phyloP scores from a whole-genome alignment of 92 coral and sea anemone species.

The Zoanthus sansibaricus region DNA sequence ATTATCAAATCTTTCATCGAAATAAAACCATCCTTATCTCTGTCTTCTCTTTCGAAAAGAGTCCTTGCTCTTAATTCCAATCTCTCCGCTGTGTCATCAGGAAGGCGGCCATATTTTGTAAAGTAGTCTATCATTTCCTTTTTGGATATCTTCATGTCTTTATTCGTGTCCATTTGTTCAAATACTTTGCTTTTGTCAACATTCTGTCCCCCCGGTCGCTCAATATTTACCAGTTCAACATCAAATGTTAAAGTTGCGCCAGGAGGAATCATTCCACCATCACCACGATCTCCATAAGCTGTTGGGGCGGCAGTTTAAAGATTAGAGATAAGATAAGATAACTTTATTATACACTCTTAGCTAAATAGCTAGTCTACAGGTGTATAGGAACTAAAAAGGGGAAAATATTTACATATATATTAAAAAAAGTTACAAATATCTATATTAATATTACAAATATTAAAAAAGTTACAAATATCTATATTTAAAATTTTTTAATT shows the following conservation, averaged over 20 bases:
- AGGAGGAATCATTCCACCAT: constrained; percentile 41
- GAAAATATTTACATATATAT: too few relatives aligned
- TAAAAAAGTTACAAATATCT: too few relatives aligned
- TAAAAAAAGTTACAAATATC: too few relatives aligned
- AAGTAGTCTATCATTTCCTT: constrained; percentile 31
- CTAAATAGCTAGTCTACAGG: too few relatives aligned
- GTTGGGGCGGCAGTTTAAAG: neutral
- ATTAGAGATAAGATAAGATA: neutral
- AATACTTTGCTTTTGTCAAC: neutral
- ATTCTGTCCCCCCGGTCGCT: constrained; percentile 20
- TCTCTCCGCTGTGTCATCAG: constrained; percentile 10
- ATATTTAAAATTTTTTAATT: too few relatives aligned
- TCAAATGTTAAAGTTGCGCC: constrained; percentile 34
- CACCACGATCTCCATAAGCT: constrained; percentile 48
- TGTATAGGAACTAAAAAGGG: too few relatives aligned
- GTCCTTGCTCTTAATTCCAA: neutral
- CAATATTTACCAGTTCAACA: constrained; percentile 25
- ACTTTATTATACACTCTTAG: too few relatives aligned
- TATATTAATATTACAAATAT: too few relatives aligned
- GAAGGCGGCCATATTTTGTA: constrained; percentile 10
- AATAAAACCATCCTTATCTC: constrained; percentile 29
- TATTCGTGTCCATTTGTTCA: constrained; percentile 22
- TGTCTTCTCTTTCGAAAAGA: constrained; percentile 36
- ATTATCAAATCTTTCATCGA: constrained; percentile 16
- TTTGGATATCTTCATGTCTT: constrained; percentile 29